Percentiles rank a stretch among this genome's conserved stretches.
Evolutionary conservation across 2,797 vertebrate genomes (phyloP).

Genomic region (Ctenosaura bakeri): DNA sequence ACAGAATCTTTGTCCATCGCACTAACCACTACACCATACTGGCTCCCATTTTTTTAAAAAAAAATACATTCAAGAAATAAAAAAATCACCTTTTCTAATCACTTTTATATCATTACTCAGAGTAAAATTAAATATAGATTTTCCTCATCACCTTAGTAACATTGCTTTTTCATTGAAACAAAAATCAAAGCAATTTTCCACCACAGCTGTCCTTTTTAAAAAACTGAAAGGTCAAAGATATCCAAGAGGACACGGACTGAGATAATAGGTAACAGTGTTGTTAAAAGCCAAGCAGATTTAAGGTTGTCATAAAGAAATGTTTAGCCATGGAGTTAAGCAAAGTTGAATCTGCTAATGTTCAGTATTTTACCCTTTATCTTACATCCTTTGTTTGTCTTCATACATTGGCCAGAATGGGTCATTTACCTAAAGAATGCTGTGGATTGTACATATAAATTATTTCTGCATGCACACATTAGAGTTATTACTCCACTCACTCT

Average conservation of each 20-base stretch:
- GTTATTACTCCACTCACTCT: not conserved
- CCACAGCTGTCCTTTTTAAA: not conserved
- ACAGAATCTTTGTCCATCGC: no score
- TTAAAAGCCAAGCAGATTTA: not conserved
- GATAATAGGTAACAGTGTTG: not conserved
- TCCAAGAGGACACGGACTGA: not conserved
- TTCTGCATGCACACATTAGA: not conserved
- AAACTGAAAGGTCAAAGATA: not conserved
- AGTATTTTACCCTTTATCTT: not conserved
- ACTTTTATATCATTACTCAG: no score
- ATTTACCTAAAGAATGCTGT: not conserved
- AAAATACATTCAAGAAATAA: no score
- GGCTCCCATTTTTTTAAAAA: no score
- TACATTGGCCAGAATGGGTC: not conserved
- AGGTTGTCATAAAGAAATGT: not conserved
- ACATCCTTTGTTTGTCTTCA: not conserved
- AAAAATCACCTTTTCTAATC: no score
- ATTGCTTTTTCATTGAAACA: not conserved
- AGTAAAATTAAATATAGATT: not conserved
- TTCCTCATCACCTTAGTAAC: no score
- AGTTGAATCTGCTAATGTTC: not conserved
- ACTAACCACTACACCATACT: no score
- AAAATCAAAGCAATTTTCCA: not conserved
- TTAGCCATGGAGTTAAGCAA: not conserved
- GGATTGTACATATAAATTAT: slow-evolving; percentile 2